Evolutionary conservation across 2,113 vertebrate genomes (phyloP).

Genomic region (Candoia aspera): DNA sequence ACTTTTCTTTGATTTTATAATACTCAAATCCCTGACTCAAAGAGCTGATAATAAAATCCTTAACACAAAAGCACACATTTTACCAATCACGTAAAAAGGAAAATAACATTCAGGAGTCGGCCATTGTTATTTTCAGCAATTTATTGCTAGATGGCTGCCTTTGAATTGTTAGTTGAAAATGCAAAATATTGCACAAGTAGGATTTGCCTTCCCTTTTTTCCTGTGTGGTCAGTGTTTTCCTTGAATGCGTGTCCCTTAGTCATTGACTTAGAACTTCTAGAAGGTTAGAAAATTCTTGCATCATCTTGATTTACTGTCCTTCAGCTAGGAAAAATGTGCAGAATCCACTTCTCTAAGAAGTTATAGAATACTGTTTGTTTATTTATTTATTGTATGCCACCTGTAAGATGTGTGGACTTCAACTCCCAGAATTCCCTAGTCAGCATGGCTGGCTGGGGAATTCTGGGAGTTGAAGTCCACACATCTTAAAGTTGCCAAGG

Average conservation of each 20-base stretch:
- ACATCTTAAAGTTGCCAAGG: no score
- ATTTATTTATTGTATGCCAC: no score
- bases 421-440: no score
- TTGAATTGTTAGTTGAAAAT: neutral
- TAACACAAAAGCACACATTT: conserved; percentile 9
- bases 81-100: conserved; percentile 6
- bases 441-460: no score
- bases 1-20: conserved; percentile 27
- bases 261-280: neutral
- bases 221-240: neutral
- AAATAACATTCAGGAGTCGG: neutral
- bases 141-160: neutral
- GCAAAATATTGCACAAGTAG: neutral
- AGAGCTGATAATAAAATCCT: conserved; percentile 24
- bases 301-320: neutral
- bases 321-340: neutral
- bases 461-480: no score
- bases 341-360: neutral
- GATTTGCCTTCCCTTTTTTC: neutral
- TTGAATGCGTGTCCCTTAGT: neutral
- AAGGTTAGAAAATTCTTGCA: neutral
- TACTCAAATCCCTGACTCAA: conserved; percentile 10
- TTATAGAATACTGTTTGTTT: neutral
- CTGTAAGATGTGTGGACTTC: no score
- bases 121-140: neutral